Conservation (phyloP, 1,140 invertebrate genomes). For the Drosophila bipectinata region DNA sequence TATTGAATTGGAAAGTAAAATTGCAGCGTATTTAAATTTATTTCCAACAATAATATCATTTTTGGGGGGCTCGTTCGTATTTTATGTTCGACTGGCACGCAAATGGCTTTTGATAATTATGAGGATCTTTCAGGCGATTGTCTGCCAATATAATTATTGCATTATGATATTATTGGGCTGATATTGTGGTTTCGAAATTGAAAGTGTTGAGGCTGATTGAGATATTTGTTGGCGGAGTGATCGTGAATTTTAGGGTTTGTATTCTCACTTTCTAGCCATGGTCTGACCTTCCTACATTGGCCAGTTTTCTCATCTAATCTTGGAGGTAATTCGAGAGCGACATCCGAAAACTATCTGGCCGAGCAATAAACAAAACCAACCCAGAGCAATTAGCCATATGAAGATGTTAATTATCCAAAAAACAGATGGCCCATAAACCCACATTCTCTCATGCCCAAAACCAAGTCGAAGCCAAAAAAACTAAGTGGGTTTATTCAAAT, state of each 20-base stretch:
- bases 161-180: constrained; percentile 46
- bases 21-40: constrained; percentile 77
- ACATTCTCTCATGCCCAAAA: constrained; percentile 56
- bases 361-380: constrained; percentile 19
- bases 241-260: background rate
- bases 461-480: constrained; percentile 27
- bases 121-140: constrained; percentile 47
- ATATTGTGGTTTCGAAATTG: constrained; percentile 52
- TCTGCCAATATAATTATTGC: constrained; percentile 41
- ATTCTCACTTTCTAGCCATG: constrained; percentile 29
- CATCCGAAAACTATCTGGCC: constrained; percentile 2
- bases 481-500: constrained; percentile 62
- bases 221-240: constrained; percentile 35
- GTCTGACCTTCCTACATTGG: constrained; percentile 4
- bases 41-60: constrained; percentile 64
- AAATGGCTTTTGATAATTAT: constrained; percentile 64
- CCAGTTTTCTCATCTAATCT: constrained; percentile 24
- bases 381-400: constrained; percentile 63
- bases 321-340: constrained; percentile 2
- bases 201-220: constrained; percentile 56
- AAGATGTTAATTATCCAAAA: constrained; percentile 66
- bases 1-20: constrained; percentile 80
- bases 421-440: constrained; percentile 69
- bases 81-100: constrained; percentile 59
- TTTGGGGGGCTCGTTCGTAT: constrained; percentile 23